Percentiles rank a stretch among this genome's conserved stretches.
Evolutionary conservation across 2,797 vertebrate genomes (phyloP).

Genomic region (Poecilia picta): DNA sequence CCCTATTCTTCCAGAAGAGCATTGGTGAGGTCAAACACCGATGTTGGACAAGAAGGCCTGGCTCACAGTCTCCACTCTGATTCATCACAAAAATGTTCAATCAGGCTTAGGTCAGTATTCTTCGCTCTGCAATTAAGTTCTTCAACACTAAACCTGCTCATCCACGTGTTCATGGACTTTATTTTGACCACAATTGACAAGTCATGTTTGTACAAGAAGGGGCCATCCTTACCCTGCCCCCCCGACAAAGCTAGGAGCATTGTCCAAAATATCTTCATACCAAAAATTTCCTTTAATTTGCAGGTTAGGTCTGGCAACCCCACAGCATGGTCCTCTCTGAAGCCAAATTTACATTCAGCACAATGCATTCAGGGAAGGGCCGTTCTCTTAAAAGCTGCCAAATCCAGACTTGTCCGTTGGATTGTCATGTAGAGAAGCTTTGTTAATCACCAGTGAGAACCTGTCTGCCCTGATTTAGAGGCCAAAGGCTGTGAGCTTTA

Average conservation of each 20-base stretch:
- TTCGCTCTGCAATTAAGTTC: not conserved
- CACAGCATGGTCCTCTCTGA: not conserved
- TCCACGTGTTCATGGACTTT: not conserved
- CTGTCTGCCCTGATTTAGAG: not conserved
- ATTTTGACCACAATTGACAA: not conserved
- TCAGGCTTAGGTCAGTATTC: not conserved
- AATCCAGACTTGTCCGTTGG: not conserved
- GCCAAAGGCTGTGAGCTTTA: not conserved
- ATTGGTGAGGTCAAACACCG: not conserved
- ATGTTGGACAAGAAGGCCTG: not conserved
- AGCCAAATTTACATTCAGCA: not conserved
- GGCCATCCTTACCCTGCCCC: not conserved
- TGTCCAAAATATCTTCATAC: not conserved
- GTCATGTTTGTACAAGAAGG: not conserved
- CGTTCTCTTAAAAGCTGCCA: not conserved
- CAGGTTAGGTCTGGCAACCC: not conserved
- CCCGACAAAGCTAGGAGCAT: not conserved
- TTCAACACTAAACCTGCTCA: not conserved
- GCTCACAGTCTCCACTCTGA: not conserved
- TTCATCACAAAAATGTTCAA: not conserved
- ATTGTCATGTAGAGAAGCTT: not conserved
- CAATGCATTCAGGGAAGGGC: not conserved
- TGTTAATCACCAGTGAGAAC: not conserved
- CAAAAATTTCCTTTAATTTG: not conserved
- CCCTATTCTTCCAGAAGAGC: not conserved